Conservation (phyloP, 2,113 vertebrate species). For the Sitta europaea region DNA sequence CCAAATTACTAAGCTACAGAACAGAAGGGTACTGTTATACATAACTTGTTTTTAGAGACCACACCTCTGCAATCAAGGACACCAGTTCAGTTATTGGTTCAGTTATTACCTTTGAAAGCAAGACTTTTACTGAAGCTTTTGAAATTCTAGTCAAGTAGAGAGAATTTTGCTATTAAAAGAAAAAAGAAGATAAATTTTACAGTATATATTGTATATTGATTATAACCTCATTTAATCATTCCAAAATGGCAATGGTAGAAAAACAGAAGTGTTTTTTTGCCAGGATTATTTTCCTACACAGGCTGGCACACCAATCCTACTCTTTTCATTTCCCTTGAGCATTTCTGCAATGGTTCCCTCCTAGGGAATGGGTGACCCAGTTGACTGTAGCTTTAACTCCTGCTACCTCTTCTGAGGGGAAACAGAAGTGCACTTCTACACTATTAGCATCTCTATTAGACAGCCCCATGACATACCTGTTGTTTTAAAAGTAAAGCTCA, state of each 20-base stretch:
- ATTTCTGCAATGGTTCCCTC: not conserved
- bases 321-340: not conserved
- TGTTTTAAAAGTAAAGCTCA: not conserved
- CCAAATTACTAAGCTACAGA: not conserved
- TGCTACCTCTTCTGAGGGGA: not conserved
- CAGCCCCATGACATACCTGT: accelerated
- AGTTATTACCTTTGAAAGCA: not conserved
- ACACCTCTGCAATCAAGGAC: not conserved
- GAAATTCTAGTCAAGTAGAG: not conserved
- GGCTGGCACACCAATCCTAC: not conserved
- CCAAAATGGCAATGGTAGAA: not conserved
- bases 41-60: not conserved
- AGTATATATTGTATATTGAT: not conserved
- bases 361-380: not conserved
- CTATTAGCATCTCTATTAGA: not conserved
- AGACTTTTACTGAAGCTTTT: not conserved
- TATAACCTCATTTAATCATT: not conserved
- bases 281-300: not conserved
- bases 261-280: not conserved
- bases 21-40: not conserved
- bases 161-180: not conserved
- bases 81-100: not conserved
- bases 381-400: not conserved
- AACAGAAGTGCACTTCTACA: not conserved
- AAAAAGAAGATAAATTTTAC: not conserved